Base-by-base conservation (phyloP, 2,888 invertebrate species). In the Lasius fuliginosus region DNA sequence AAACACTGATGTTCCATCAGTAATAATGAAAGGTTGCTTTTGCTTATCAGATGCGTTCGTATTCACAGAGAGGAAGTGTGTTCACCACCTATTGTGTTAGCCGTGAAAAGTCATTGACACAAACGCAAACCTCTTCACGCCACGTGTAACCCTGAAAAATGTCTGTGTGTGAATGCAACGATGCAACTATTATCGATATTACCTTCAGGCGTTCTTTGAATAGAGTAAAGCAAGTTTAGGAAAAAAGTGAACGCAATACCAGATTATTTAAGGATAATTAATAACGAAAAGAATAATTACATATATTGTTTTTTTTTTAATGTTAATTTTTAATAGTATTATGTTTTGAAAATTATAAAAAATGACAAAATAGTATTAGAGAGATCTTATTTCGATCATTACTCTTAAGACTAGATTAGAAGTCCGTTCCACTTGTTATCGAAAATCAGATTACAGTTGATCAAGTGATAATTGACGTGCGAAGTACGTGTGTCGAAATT, bases 51-150 rank as follows among this genome's bases (percentile, higher is more conserved):
- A 53, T 76, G 65, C 12, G 18, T 4, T 30, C 1, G 42, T 74
- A 75, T 33, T 62, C 30, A 60, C 30, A 64, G 23, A 60, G 27
- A 62, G 49, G 49, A 36, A 74, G 18, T 18, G 27, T 67, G 56
- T 56, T 15, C 53, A 40, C 12, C 23, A 76, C 15, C 40, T 36
- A 75, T 46, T 62, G n/a, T 64, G 64, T 76, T 62, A 62, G 33
- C 30, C 15, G 40, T 67, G 67, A 67, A 77, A 77, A 67, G 77
- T 77, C 77, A 67, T 77, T 77, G 67, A 77, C 77, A 77, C 67
- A 77, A 65, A 76, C 65, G 65, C 53, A 65, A 77, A 77, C 30
- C 12, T 67, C 56, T 67, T 65, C n/a, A n/a, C 8, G 56, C 67
- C 40, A 77, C n/a, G 65, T 67, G 76, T n/a, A 77, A 30, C 77